Conservation (phyloP, 2,888 invertebrate genomes). For the Clunio marinus region DNA sequence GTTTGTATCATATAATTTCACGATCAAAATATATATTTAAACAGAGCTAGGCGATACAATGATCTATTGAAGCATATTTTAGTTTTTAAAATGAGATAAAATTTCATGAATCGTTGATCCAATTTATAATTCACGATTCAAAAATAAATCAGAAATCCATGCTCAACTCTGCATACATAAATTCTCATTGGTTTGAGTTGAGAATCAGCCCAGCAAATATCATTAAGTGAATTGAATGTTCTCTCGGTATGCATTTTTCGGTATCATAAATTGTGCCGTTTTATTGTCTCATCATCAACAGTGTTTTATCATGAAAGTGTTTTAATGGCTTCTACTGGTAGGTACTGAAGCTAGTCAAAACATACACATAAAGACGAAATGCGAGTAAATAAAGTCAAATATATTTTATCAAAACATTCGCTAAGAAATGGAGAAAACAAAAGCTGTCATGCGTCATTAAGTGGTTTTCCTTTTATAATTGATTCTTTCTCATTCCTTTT, state of each 20-base stretch:
- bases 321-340: slow-evolving; percentile 4
- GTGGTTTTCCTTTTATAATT: slow-evolving; percentile 8
- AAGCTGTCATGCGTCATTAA: slow-evolving; percentile 10
- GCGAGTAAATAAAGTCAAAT: neutral
- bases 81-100: too few relatives aligned
- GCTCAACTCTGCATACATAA: too few relatives aligned
- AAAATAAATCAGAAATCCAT: too few relatives aligned
- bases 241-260: slow-evolving; percentile 10
- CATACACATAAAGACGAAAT: neutral
- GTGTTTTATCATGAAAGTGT: neutral
- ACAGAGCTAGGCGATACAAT: too few relatives aligned
- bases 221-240: slow-evolving; percentile 25
- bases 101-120: too few relatives aligned
- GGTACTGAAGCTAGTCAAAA: neutral
- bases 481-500: neutral
- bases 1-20: neutral
- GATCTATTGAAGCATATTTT: too few relatives aligned
- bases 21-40: neutral
- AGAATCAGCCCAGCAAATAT: slow-evolving; percentile 8
- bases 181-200: slow-evolving; percentile 14
- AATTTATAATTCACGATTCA: too few relatives aligned
- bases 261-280: slow-evolving; percentile 17
- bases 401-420: neutral
- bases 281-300: slow-evolving; percentile 24
- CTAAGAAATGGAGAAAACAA: neutral